Base-by-base conservation (phyloP, 30 jellyfish, hydroid and myxozoan species). In the Clytia hemisphaerica region DNA sequence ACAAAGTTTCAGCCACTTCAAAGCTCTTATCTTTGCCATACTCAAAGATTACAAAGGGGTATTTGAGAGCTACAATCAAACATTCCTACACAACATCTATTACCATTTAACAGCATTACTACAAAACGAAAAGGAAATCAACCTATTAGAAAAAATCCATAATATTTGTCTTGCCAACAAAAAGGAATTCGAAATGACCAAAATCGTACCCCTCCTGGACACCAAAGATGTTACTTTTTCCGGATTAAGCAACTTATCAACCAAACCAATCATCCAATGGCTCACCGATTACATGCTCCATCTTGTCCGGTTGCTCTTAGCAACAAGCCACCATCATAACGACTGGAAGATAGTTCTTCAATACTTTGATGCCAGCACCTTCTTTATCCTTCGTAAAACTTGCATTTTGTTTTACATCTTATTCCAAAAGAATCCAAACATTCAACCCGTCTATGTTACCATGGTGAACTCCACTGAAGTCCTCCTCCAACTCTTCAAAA, bases 191-290 rank as follows among this genome's bases (percentile, higher is more conserved):
- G 95, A 84, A 29, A 45, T 84, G 4, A 34, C 75, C 32, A 76
- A 76, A 65, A 27, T 84, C 15, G 22, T 50, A 9, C 83, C 72
- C 31, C 65, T 71, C 33, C 67, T 84, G 6, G 95, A 84, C 21
- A 65, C 54, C n/a, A 75, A 75, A 45, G 93, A 84, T 42, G 10
- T 45, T 26, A 31, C 33, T 12, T 10, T 58, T 16, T 48, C 44
- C 34, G 45, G 79, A 2, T 27, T 37, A 15, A 30, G 57, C 42
- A 40, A 75, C 27, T 28, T 85, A 18, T 26, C 78, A 24, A 38
- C 53, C 57, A 85, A 77, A 31, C 79, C 85, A 59, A 45, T 76
- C 30, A 48, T 72, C 31, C 93, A 84, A 34, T 84, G 95, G 95
- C 63, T 76, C 3, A 75, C 83, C 37, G 79, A 71, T 38, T 84